These are phyloP conservation scores for Genyomyrus donnyi DNA, from an alignment of 2,113 vertebrate species.

Conservation along the genomic window DNA sequence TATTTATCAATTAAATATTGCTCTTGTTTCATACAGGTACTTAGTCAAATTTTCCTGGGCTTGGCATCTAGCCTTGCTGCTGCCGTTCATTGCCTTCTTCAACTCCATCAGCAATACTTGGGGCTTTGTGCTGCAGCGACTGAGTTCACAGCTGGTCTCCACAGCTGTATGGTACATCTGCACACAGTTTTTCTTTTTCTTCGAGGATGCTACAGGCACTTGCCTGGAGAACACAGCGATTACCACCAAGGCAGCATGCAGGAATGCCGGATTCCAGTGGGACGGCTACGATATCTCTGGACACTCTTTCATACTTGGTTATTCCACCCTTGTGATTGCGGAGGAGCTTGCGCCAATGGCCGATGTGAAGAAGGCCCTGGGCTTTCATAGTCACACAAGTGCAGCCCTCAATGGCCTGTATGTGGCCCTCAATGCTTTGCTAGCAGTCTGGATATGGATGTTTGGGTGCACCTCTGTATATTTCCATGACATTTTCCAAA, in stretches of 20 bases:
- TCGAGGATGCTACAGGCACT: slow-evolving; percentile 73
- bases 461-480: slow-evolving; percentile 84
- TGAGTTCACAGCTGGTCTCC: slow-evolving; percentile 70
- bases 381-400: slow-evolving; percentile 39
- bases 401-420: slow-evolving; percentile 59
- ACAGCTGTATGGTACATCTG: slow-evolving; percentile 76
- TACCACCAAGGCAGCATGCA: slow-evolving; percentile 64
- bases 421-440: slow-evolving; percentile 68
- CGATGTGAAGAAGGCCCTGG: slow-evolving; percentile 39
- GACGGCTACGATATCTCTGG: slow-evolving; percentile 86
- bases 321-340: slow-evolving; percentile 78
- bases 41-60: slow-evolving; percentile 94
- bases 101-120: slow-evolving; percentile 52
- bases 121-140: slow-evolving; percentile 54
- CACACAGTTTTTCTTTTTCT: slow-evolving; percentile 67
- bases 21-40: slow-evolving; percentile 62
- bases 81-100: slow-evolving; percentile 81
- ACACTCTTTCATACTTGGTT: slow-evolving; percentile 86
- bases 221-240: slow-evolving; percentile 59
- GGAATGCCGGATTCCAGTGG: slow-evolving; percentile 66
- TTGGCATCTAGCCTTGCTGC: slow-evolving; percentile 82
- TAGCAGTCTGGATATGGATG: slow-evolving; percentile 82
- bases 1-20: neutral
- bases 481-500: slow-evolving; percentile 79
- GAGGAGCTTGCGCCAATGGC: slow-evolving; percentile 77